Percentiles rank a stretch among this genome's conserved stretches.
phyloP scores from a whole-genome alignment of 35 echinoderm and acorn worm genomes.

The Ptychodera flava region DNA sequence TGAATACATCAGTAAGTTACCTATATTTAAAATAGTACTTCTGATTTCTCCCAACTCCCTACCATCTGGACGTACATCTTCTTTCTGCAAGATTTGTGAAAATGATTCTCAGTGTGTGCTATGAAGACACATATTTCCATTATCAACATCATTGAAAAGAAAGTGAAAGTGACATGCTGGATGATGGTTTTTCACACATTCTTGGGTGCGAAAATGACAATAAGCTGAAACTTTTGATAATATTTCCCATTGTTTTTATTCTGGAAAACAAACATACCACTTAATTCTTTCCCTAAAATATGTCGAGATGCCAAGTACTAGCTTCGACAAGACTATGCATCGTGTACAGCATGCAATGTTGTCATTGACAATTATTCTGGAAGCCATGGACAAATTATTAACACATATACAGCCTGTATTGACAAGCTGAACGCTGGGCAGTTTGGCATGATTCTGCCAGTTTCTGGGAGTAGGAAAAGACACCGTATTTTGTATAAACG shows the following conservation, averaged over 20 bases:
- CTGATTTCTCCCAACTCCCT: constrained; percentile 89
- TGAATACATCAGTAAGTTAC: too few relatives aligned
- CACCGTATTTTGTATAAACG: too few relatives aligned
- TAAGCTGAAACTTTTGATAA: not conserved
- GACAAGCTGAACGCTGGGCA: too few relatives aligned
- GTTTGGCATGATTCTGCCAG: too few relatives aligned
- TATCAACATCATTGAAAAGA: not conserved
- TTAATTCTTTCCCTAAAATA: too few relatives aligned
- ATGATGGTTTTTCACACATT: not conserved
- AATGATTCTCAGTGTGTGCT: not conserved
- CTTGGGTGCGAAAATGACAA: not conserved
- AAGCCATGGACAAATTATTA: too few relatives aligned
- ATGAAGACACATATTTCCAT: not conserved
- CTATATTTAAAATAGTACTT: constrained; percentile 86
- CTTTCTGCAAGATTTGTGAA: constrained; percentile 82
- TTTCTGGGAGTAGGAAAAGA: too few relatives aligned
- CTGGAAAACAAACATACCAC: too few relatives aligned
- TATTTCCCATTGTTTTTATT: not conserved
- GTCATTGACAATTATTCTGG: too few relatives aligned
- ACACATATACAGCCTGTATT: too few relatives aligned
- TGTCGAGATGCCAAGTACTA: too few relatives aligned
- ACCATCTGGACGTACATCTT: constrained; percentile 94
- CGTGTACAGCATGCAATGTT: too few relatives aligned
- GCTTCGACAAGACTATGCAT: not conserved
- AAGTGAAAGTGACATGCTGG: not conserved